These are phyloP conservation scores for Coracias cyanogaster DNA, from an alignment of 2,797 vertebrate genomes.

Conservation along the genomic window DNA sequence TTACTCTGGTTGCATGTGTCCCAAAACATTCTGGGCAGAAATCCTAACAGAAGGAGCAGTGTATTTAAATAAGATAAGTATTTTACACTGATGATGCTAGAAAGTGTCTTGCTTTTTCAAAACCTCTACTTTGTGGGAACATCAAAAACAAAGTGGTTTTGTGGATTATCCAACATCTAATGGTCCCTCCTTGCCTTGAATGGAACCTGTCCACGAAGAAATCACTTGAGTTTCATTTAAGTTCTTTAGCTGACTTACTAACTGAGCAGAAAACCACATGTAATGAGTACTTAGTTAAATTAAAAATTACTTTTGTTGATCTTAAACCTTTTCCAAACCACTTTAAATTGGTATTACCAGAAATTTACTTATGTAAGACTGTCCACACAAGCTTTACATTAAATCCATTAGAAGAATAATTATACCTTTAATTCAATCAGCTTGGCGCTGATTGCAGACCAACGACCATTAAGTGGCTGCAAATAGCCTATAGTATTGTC, in stretches of 20 bases:
- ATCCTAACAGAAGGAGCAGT: not conserved
- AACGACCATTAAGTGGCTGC: constrained; percentile 44
- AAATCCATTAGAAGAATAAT: constrained; percentile 15
- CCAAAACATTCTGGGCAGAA: not conserved
- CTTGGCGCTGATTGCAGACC: not conserved
- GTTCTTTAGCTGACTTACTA: not conserved
- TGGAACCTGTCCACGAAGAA: not conserved
- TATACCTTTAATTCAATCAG: constrained; percentile 44
- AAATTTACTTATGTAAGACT: not conserved
- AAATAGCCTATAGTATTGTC: constrained; percentile 21
- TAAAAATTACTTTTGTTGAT: not conserved
- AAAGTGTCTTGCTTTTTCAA: not conserved
- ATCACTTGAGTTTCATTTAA: not conserved
- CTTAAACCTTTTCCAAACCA: not conserved
- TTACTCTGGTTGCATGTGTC: not conserved
- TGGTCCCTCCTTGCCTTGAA: not conserved
- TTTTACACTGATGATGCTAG: not conserved
- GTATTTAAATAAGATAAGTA: not conserved
- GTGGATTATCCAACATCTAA: not conserved
- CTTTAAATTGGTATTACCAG: not conserved
- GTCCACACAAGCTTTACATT: constrained; percentile 22
- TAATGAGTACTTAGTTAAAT: not conserved
- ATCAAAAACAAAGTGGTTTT: not conserved
- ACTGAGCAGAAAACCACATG: not conserved
- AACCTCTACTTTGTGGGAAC: not conserved